Evolutionary conservation across 2,888 invertebrate species (phyloP).

Genomic region (Drosophila rellima): DNA sequence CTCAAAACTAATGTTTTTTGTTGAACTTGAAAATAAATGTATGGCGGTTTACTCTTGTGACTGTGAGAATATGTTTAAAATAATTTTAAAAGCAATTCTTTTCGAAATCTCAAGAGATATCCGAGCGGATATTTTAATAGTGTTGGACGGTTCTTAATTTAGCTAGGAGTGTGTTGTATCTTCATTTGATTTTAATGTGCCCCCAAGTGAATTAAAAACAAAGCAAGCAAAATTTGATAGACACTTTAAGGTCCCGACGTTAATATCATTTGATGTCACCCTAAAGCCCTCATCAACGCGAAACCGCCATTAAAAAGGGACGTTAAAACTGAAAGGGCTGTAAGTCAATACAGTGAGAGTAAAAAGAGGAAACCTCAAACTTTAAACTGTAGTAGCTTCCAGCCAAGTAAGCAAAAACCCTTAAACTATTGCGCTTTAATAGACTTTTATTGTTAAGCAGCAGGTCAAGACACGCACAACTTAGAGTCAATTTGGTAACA

Average conservation of each 20-base stretch:
- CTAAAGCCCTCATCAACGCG: slow-evolving; percentile 68
- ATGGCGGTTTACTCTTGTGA: too few relatives aligned
- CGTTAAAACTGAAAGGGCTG: slow-evolving; percentile 52
- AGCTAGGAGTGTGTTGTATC: slow-evolving; percentile 20
- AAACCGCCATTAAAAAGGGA: slow-evolving; percentile 45
- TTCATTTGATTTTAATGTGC: slow-evolving; percentile 23
- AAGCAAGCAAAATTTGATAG: slow-evolving; percentile 28
- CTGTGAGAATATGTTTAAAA: too few relatives aligned
- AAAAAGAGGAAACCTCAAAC: slow-evolving; percentile 55
- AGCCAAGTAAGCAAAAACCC: slow-evolving; percentile 54
- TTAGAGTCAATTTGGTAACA: slow-evolving; percentile 53
- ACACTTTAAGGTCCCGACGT: slow-evolving; percentile 51
- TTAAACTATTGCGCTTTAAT: slow-evolving; percentile 66
- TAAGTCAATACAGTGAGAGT: slow-evolving; percentile 26
- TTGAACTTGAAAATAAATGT: too few relatives aligned
- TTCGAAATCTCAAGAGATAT: too few relatives aligned
- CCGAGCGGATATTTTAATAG: neutral
- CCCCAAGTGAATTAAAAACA: slow-evolving; percentile 43
- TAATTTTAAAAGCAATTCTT: too few relatives aligned
- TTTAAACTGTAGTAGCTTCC: slow-evolving; percentile 35
- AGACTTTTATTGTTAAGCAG: slow-evolving; percentile 65
- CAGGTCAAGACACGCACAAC: slow-evolving; percentile 55
- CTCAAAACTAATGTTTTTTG: too few relatives aligned
- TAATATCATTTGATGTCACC: slow-evolving; percentile 68
- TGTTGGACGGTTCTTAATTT: slow-evolving; percentile 23